These are phyloP conservation scores for Disparrhopalites patrizii DNA, from an alignment of 2,888 invertebrate genomes.

Conservation along the genomic window DNA sequence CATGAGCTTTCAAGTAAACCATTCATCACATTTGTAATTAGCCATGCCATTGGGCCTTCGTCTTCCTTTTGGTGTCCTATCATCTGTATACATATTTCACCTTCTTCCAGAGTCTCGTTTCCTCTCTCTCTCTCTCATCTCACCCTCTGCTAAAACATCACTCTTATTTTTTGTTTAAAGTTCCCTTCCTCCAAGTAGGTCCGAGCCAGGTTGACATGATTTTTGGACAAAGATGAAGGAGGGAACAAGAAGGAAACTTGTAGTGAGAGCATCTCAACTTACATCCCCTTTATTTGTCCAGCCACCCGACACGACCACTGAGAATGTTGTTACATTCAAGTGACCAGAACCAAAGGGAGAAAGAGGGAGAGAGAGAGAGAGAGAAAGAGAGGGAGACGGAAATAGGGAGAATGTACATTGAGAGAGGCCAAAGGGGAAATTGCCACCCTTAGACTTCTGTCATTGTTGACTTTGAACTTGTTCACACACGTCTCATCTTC, in stretches of 20 bases:
- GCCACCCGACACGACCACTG: too few relatives aligned
- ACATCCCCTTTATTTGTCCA: conserved; percentile 26
- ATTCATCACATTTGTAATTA: conserved; percentile 31
- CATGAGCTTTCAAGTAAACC: conserved; percentile 27
- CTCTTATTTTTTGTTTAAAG: too few relatives aligned
- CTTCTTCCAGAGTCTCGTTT: too few relatives aligned
- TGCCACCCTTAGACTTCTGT: not conserved
- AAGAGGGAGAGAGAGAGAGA: too few relatives aligned
- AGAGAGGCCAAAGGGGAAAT: too few relatives aligned
- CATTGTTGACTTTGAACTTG: conserved; percentile 29
- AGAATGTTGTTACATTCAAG: too few relatives aligned
- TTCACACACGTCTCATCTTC: conserved; percentile 13
- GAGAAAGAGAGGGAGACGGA: too few relatives aligned
- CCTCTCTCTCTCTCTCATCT: not conserved
- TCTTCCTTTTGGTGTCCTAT: not conserved
- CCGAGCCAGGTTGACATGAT: too few relatives aligned
- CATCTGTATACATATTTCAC: not conserved
- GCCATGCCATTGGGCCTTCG: not conserved
- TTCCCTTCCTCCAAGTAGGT: too few relatives aligned
- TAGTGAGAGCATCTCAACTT: conserved; percentile 20
- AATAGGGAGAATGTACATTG: too few relatives aligned
- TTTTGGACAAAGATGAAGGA: not conserved
- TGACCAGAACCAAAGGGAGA: too few relatives aligned
- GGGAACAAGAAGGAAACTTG: not conserved
- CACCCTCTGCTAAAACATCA: too few relatives aligned